Evolutionary conservation across 2,888 invertebrate genomes (phyloP).

Genomic region (Lithophane semibrunnea): DNA sequence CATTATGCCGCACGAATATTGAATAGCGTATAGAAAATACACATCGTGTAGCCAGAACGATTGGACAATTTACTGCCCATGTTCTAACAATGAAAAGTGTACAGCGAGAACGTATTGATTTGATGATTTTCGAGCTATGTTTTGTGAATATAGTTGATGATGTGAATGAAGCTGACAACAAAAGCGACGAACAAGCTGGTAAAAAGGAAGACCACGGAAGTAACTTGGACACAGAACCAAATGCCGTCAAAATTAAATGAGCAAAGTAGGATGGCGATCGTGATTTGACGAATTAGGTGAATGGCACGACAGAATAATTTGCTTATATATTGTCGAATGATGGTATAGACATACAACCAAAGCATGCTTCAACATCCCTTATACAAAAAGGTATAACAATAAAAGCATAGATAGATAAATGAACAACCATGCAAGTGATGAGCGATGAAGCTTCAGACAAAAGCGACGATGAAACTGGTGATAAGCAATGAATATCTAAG

Average conservation of each 20-base stretch:
- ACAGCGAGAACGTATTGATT: conserved; percentile 25
- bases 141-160: conserved; percentile 3
- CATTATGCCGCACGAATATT: conserved; percentile 65
- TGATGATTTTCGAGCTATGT: background rate
- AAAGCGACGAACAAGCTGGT: background rate
- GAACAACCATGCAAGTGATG: background rate
- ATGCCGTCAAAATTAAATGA: background rate
- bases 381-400: background rate
- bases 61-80: conserved; percentile 59
- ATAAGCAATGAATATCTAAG: background rate
- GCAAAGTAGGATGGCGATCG: background rate
- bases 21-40: conserved; percentile 65
- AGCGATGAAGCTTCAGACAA: background rate
- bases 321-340: background rate
- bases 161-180: background rate
- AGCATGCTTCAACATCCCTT: background rate
- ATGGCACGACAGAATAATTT: background rate
- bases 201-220: rapidly evolving
- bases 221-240: background rate
- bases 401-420: background rate
- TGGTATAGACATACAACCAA: background rate
- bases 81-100: conserved; percentile 34
- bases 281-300: background rate
- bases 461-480: background rate
- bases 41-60: conserved; percentile 48